phyloP scores from a whole-genome alignment of 2,797 vertebrate species.

The Carcharodon carcharias region DNA sequence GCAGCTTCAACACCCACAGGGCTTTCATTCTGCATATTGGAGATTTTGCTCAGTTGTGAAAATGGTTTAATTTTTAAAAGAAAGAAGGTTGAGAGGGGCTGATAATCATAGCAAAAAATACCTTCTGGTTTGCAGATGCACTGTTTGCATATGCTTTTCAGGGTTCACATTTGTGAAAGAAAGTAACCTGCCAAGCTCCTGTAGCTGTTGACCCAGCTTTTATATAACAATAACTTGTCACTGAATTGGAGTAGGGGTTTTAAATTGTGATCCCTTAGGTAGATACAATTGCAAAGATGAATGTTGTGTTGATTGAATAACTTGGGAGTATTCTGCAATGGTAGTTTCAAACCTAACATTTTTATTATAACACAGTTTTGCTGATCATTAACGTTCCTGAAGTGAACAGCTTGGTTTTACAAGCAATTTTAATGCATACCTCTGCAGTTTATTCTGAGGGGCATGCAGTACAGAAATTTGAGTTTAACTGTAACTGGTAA shows the following conservation, averaged over 20 bases:
- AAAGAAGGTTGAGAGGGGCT: not conserved
- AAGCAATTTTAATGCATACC: not conserved
- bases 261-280: not conserved
- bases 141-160: not conserved
- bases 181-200: slow-evolving; percentile 48
- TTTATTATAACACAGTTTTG: not conserved
- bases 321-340: not conserved
- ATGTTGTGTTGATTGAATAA: not conserved
- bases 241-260: not conserved
- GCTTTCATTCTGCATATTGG: not conserved
- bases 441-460: not conserved
- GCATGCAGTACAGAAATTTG: not conserved
- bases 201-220: not conserved
- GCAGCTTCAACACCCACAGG: not conserved
- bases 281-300: not conserved
- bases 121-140: not conserved
- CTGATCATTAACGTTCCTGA: not conserved
- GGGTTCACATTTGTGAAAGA: not conserved
- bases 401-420: not conserved
- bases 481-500: not conserved
- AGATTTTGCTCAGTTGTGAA: not conserved
- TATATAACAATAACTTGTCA: not conserved
- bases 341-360: not conserved
- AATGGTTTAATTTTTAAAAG: not conserved
- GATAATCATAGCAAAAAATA: not conserved